These are phyloP conservation scores for Balaenoptera acutorostrata DNA, from an alignment of 2,113 vertebrate genomes.

Conservation along the genomic window DNA sequence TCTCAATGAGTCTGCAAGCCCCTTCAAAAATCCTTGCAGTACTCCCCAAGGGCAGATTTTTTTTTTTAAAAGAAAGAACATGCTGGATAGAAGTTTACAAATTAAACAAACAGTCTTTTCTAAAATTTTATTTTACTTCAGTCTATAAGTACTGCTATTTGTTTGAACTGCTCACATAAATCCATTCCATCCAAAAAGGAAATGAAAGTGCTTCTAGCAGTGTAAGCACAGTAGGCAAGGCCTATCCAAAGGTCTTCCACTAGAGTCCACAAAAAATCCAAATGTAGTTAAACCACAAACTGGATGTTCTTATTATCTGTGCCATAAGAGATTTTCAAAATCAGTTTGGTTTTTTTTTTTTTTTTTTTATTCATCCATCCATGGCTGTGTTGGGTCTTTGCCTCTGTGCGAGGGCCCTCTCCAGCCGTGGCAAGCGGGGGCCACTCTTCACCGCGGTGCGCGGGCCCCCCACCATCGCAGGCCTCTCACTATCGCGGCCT, in stretches of 20 bases:
- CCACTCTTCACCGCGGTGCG: no score
- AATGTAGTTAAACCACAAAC: background rate
- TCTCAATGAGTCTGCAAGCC: background rate
- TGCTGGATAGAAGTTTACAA: background rate
- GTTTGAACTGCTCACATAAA: constrained; percentile 48
- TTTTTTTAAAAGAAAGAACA: background rate
- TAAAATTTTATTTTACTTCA: constrained; percentile 47
- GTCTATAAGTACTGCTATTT: background rate
- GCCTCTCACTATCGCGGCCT: no score
- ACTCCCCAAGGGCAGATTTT: background rate
- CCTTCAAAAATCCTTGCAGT: background rate
- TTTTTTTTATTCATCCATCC: background rate
- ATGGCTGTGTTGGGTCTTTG: no score
- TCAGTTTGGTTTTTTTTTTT: background rate
- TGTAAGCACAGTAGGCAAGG: background rate
- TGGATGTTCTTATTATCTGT: background rate
- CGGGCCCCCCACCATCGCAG: no score
- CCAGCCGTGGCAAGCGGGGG: no score
- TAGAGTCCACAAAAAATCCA: background rate
- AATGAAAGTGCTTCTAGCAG: background rate
- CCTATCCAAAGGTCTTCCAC: background rate
- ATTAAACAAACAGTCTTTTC: background rate
- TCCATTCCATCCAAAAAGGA: background rate
- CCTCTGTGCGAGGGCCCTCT: no score
- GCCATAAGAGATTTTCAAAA: background rate